phyloP scores from a whole-genome alignment of 1,140 invertebrate species.

The Drosophila nasuta region DNA sequence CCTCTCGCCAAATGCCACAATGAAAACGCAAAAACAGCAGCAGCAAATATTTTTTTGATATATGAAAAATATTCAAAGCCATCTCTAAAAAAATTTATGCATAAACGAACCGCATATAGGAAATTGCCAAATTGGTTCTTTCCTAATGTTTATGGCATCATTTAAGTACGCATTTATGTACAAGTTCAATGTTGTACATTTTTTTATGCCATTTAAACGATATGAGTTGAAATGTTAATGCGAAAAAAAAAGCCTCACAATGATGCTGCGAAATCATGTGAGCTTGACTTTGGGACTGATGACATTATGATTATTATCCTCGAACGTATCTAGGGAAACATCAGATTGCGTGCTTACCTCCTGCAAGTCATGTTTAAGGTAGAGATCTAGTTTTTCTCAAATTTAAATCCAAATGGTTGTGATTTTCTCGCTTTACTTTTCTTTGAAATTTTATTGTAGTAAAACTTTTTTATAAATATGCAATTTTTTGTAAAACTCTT shows the following conservation, averaged over 20 bases:
- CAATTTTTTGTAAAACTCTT: too few species aligned
- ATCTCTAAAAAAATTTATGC: constrained; percentile 65
- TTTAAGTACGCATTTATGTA: constrained; percentile 33
- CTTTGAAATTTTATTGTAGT: too few species aligned
- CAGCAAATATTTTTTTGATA: constrained; percentile 16
- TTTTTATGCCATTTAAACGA: constrained; percentile 28
- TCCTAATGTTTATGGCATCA: constrained; percentile 71
- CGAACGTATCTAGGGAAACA: neutral
- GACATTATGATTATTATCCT: constrained; percentile 23
- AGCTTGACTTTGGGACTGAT: neutral
- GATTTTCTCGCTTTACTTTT: too few species aligned
- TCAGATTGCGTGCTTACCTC: neutral
- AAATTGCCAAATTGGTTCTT: constrained; percentile 77
- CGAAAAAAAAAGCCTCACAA: constrained; percentile 7
- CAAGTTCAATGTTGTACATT: constrained; percentile 10
- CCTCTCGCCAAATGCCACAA: neutral
- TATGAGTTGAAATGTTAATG: constrained; percentile 32
- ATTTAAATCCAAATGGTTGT: neutral
- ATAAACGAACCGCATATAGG: constrained; percentile 50
- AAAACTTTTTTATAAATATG: too few species aligned
- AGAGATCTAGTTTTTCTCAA: neutral
- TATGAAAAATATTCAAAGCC: constrained; percentile 55
- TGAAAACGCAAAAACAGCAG: constrained; percentile 10
- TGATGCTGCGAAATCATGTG: constrained; percentile 19
- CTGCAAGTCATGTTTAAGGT: neutral